These are phyloP conservation scores for Pogonus chalceus DNA, from an alignment of 1,140 invertebrate species.

Conservation along the genomic window DNA sequence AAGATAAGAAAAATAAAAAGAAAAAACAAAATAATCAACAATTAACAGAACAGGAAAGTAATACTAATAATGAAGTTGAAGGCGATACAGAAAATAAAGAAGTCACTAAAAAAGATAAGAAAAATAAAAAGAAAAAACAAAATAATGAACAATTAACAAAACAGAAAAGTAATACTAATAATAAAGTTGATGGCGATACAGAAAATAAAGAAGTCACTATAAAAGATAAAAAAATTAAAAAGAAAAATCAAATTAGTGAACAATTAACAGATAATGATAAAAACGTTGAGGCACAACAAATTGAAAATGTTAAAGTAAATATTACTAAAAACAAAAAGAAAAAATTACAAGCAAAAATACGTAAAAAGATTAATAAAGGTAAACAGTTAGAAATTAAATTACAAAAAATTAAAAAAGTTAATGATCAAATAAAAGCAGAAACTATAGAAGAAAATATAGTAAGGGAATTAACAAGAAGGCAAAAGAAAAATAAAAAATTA, in stretches of 20 bases:
- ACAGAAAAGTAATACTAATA: background rate
- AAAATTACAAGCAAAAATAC: conserved; percentile 21
- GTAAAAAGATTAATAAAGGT: conserved; percentile 34
- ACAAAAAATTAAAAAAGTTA: conserved; percentile 16
- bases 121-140: conserved; percentile 10
- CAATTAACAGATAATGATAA: too few species aligned
- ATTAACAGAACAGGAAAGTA: too few species aligned
- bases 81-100: conserved; percentile 11
- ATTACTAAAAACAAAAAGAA: conserved; percentile 8
- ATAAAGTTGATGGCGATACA: conserved; percentile 1
- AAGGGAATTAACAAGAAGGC: conserved; percentile 15
- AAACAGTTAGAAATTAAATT: conserved; percentile 23
- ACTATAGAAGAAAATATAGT: conserved; percentile 6
- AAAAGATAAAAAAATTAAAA: conserved; percentile 11
- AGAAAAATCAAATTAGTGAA: conserved; percentile 6
- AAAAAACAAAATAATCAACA: conserved; percentile 7
- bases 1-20: conserved; percentile 12
- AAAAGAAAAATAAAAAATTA: conserved; percentile 13
- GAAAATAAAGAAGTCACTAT: conserved; percentile 9
- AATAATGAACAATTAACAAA: too few species aligned
- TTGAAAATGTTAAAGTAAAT: conserved; percentile 10
- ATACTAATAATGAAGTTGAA: background rate
- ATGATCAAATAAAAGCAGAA: conserved; percentile 9
- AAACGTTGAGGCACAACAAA: conserved; percentile 1
- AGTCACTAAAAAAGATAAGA: conserved; percentile 8